phyloP scores from a whole-genome alignment of 2,888 invertebrate genomes.

The Yponomeuta malinellus region DNA sequence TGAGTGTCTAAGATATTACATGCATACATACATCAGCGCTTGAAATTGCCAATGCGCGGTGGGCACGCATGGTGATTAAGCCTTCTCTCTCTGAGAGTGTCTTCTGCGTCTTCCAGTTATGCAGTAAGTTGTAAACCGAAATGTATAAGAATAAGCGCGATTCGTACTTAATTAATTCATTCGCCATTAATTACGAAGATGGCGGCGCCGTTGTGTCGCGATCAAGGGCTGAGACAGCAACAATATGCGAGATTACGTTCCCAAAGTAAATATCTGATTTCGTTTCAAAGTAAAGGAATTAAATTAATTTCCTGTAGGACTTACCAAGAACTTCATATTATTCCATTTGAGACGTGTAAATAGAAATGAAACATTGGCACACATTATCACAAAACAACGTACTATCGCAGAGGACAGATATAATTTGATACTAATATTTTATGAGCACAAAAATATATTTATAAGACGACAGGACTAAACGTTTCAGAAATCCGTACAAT shows the following conservation, averaged over 20 bases:
- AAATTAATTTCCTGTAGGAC: background rate
- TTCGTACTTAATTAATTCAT: background rate
- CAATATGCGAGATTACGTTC: background rate
- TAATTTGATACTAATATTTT: too few relatives aligned
- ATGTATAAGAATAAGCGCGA: background rate
- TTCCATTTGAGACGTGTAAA: conserved; percentile 21
- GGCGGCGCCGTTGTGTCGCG: background rate
- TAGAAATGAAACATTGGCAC: conserved; percentile 21
- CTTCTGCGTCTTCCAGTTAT: background rate
- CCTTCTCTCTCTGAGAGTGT: too few relatives aligned
- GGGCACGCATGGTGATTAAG: too few relatives aligned
- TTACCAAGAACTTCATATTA: background rate
- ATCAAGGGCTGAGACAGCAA: background rate
- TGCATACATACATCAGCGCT: too few relatives aligned
- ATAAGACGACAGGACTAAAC: too few relatives aligned
- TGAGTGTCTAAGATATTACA: too few relatives aligned
- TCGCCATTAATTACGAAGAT: background rate
- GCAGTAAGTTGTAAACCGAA: background rate
- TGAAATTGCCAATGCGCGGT: too few relatives aligned
- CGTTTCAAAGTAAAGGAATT: background rate
- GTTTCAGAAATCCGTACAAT: too few relatives aligned
- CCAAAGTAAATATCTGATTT: background rate
- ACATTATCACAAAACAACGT: too few relatives aligned
- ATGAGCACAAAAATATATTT: too few relatives aligned
- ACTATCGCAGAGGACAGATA: too few relatives aligned